Evolutionary conservation across 2,113 vertebrate species (phyloP).

Genomic region (Semicossyphus pulcher): DNA sequence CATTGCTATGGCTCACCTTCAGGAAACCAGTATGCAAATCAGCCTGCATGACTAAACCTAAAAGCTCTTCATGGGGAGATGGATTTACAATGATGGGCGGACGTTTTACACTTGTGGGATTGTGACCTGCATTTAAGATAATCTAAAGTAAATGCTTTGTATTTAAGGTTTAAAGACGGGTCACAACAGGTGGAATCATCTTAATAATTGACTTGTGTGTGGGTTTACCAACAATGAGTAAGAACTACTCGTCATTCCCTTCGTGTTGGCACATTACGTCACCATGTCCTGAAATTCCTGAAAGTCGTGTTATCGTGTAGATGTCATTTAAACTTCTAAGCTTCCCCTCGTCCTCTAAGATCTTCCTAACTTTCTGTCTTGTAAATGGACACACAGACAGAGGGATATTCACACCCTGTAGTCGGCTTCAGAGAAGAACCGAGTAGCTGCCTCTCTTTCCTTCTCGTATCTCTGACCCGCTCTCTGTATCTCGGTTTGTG

Average conservation of each 20-base stretch:
- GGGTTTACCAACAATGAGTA: background rate
- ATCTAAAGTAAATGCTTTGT: background rate
- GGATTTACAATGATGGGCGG: background rate
- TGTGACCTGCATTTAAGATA: conserved; percentile 9
- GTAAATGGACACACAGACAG: background rate
- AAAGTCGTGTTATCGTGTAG: conserved; percentile 11
- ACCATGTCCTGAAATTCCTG: conserved; percentile 1
- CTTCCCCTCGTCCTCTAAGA: background rate
- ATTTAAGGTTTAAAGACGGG: background rate
- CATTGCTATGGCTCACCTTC: conserved; percentile 5
- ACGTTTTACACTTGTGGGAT: background rate
- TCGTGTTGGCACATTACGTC: background rate
- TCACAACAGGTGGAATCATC: background rate
- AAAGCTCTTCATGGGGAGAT: background rate
- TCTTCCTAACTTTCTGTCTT: conserved; percentile 9
- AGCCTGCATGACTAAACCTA: conserved; percentile 19
- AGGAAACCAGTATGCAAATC: conserved; percentile 33
- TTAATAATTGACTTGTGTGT: background rate
- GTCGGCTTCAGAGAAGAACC: conserved; percentile 9
- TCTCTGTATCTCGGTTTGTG: conserved; percentile 51
- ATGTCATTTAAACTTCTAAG: conserved; percentile 35
- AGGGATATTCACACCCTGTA: background rate
- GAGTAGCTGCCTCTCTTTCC: conserved; percentile 3
- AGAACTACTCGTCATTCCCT: background rate
- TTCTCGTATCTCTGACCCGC: conserved; percentile 1